Evolutionary conservation across 2,113 vertebrate species (phyloP).

Genomic region (Oryzias melastigma): DNA sequence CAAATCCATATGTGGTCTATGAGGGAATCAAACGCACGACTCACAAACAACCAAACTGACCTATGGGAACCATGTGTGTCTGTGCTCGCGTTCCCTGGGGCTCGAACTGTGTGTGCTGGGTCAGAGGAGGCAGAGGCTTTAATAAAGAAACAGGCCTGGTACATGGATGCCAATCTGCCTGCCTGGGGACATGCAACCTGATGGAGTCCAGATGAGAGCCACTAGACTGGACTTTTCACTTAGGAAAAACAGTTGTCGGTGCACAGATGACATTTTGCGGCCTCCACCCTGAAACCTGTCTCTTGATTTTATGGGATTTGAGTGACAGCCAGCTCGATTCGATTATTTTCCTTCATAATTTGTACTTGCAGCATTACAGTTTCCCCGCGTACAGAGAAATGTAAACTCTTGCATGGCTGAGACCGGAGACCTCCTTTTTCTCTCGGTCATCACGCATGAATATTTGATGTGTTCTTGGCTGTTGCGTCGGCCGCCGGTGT

Average conservation of each 20-base stretch:
- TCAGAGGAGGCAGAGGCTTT: slow-evolving; percentile 70
- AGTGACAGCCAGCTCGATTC: slow-evolving; percentile 37
- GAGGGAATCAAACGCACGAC: slow-evolving; percentile 62
- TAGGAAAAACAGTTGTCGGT: slow-evolving; percentile 29
- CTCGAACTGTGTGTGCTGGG: slow-evolving; percentile 56
- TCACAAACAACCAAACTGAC: slow-evolving; percentile 66
- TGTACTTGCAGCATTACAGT: slow-evolving; percentile 23
- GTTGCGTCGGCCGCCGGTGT: slow-evolving; percentile 50
- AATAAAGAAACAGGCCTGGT: slow-evolving; percentile 69
- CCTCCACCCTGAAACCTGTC: slow-evolving; percentile 15
- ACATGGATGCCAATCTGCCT: slow-evolving; percentile 67
- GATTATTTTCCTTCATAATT: slow-evolving; percentile 38
- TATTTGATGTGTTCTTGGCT: slow-evolving; percentile 67
- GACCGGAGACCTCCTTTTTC: slow-evolving; percentile 24
- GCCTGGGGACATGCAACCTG: slow-evolving; percentile 63
- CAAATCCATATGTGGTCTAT: slow-evolving; percentile 66
- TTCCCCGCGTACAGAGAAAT: slow-evolving; percentile 21
- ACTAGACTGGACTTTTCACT: slow-evolving; percentile 56
- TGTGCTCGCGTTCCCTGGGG: slow-evolving; percentile 57
- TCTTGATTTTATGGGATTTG: slow-evolving; percentile 41
- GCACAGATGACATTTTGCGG: slow-evolving; percentile 8
- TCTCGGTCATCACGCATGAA: slow-evolving; percentile 69
- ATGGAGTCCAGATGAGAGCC: slow-evolving; percentile 76
- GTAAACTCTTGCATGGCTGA: slow-evolving; percentile 5
- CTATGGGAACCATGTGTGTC: slow-evolving; percentile 73